phyloP scores from a whole-genome alignment of 92 coral and sea anemone species.

The Parazoanthus darwini region DNA sequence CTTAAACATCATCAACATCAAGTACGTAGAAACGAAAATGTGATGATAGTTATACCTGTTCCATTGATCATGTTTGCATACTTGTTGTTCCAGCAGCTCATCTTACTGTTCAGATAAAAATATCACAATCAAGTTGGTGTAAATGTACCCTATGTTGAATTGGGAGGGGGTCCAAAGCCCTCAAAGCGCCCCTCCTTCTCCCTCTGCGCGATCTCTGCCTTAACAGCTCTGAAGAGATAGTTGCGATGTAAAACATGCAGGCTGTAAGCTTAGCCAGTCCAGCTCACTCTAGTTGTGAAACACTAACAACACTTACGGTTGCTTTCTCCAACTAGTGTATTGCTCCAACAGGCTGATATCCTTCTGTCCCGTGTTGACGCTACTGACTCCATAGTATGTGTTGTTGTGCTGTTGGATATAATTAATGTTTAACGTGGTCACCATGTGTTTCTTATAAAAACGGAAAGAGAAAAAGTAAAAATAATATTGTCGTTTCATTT shows the following conservation, averaged over 20 bases:
- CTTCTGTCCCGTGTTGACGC: conserved; percentile 76
- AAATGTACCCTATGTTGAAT: no score
- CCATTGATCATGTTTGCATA: conserved; percentile 94
- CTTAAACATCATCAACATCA: not conserved
- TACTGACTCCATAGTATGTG: conserved; percentile 80
- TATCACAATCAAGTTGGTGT: no score
- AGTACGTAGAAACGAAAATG: not conserved
- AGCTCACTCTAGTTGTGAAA: no score
- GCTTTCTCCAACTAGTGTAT: conserved; percentile 80
- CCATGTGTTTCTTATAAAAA: no score
- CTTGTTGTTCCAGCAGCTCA: conserved; percentile 81
- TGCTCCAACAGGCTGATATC: conserved; percentile 76
- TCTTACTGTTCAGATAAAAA: conserved; percentile 44
- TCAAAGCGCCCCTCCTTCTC: no score
- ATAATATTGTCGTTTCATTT: no score
- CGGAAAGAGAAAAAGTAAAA: no score
- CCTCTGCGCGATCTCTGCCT: no score
- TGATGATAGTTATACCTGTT: conserved; percentile 58
- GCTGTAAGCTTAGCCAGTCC: no score
- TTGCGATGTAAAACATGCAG: no score
- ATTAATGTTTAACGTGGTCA: not conserved
- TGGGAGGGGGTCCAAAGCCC: no score
- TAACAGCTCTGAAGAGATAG: no score
- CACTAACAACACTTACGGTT: conserved; percentile 51
- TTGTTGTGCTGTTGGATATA: conserved; percentile 70